Percentiles rank a stretch among this genome's conserved stretches.
Conservation (phyloP, 2,888 invertebrate species). For the Brachylomia viminalis region DNA sequence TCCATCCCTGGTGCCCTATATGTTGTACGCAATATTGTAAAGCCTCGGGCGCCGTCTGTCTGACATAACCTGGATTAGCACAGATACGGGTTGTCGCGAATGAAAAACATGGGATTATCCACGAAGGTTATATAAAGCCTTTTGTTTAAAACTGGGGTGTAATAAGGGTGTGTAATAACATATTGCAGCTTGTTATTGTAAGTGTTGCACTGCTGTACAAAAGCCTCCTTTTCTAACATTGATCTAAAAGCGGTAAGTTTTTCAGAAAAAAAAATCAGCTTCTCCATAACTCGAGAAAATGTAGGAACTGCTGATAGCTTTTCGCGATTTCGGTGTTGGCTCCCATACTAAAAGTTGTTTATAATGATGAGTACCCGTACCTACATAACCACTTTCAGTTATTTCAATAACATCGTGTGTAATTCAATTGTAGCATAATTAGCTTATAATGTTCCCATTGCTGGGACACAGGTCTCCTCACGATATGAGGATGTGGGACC, state of each 20-base stretch:
- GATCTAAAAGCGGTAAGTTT: background rate
- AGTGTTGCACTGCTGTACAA: background rate
- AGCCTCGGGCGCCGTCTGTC: background rate
- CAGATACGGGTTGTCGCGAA: constrained; percentile 39
- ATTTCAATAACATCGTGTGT: background rate
- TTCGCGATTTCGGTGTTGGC: background rate
- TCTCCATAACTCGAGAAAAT: background rate
- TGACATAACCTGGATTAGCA: constrained; percentile 43
- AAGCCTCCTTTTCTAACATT: background rate
- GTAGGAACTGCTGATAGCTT: background rate
- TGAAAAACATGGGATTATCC: constrained; percentile 29
- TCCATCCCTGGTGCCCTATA: background rate
- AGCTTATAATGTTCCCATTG: background rate
- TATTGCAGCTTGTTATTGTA: background rate
- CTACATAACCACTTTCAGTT: background rate
- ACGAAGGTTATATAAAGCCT: background rate
- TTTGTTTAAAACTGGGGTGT: background rate
- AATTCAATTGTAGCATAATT: background rate
- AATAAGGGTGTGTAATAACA: background rate
- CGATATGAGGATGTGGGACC: too few relatives aligned
- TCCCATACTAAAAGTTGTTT: background rate
- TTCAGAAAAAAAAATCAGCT: too few relatives aligned
- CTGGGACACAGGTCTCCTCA: too few relatives aligned
- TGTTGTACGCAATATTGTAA: background rate
- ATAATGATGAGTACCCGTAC: background rate